A percentile compares a stretch with the other conserved stretches of the same genome.
These are phyloP conservation scores for Myocastor coypus DNA, from an alignment of 2,113 vertebrate genomes.

Conservation along the genomic window DNA sequence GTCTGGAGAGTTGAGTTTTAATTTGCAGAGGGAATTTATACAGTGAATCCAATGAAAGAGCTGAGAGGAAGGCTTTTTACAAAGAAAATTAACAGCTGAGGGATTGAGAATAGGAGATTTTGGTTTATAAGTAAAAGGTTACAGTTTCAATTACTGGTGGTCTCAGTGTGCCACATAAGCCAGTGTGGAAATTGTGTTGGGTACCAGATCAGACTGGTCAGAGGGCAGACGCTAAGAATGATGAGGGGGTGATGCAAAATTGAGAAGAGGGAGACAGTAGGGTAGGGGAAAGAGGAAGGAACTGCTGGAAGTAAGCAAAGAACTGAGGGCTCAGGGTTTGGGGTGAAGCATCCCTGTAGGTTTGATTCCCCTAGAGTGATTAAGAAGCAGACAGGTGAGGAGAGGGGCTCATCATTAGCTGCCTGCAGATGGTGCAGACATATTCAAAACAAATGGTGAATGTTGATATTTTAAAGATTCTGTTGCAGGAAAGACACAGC, in stretches of 20 bases:
- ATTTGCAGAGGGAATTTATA: neutral
- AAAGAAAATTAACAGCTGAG: neutral
- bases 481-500: neutral
- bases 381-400: neutral
- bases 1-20: neutral
- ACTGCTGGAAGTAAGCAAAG: neutral
- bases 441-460: neutral
- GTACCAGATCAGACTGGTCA: neutral
- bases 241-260: neutral
- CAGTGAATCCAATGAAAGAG: neutral
- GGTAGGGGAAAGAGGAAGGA: neutral
- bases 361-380: neutral
- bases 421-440: neutral
- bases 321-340: neutral
- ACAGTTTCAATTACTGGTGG: neutral
- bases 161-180: neutral
- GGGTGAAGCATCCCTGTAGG: neutral
- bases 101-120: neutral
- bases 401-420: neutral
- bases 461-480: neutral
- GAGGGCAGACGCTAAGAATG: fast-evolving
- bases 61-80: neutral
- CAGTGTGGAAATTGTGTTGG: neutral
- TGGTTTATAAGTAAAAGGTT: neutral
- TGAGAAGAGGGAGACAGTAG: neutral